Evolutionary conservation across 2,113 vertebrate genomes (phyloP), one percentile per base, ranked within the genome.

Genomic region (Raphicerus campestris): DNA sequence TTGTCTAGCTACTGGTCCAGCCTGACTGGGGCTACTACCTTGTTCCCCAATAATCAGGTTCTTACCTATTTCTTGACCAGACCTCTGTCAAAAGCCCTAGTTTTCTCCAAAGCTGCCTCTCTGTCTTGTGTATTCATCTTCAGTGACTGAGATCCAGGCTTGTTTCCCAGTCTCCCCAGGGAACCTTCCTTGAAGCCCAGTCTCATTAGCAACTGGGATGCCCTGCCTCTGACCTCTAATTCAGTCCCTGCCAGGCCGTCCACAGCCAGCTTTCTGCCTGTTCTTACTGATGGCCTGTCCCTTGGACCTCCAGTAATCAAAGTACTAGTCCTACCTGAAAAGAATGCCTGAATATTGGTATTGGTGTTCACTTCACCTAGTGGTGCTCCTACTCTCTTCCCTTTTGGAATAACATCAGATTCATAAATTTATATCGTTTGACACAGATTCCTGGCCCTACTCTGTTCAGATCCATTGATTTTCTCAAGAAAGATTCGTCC

Each of bases 141-240:
- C 15, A 55, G 47, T 45, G 56, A 87, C 20, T 95, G 83, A 89
- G 80, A 80, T 78, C 28, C 56, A 93, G 84, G 49, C 45, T 88
- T 70, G 3, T 39, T 75, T 94, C 83, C 70, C 39, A 22, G 45
- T 83, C 30, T 80, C 87, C 49, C 30, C 26, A 10, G 58, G 30
- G 53, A 94, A 26, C 0, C 89, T 63, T 82, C 86, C n/a, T 87
- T 42, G 45, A 61, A 97, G 47, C 24, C 70, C 73, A 86, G 85
- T 58, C 55, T 96, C 80, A 35, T 92, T 60, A 87, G 75, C 39
- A 92, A 53, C 70, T 75, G 30, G 56, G 28, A 51, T 85, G 39
- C 42, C 84, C 94, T 92, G 75, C 2, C 9, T 13, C 32, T 97
- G 95, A 97, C 84, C 92, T 93, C 51, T 28, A 91, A 78, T 11